Conservation (phyloP, 2,888 invertebrate species). For the Lepidonotus clava region DNA sequence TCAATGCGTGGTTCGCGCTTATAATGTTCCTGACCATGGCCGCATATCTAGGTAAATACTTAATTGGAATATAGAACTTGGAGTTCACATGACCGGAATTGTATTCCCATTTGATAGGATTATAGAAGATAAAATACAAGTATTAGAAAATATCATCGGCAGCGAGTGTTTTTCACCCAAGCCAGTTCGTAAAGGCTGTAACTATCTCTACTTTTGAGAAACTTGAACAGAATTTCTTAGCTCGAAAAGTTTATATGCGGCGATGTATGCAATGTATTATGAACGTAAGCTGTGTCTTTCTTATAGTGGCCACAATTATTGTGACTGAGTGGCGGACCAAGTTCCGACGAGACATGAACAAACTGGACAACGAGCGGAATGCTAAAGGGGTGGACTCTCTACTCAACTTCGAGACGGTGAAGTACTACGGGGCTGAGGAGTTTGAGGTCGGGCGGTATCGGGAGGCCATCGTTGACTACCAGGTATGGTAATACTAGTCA, state of each 20-base stretch:
- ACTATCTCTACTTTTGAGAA: not conserved
- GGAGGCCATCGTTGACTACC: conserved; percentile 91
- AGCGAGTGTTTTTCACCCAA: too few relatives aligned
- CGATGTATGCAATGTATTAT: too few relatives aligned
- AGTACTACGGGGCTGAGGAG: conserved; percentile 96
- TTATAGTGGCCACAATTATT: conserved; percentile 88
- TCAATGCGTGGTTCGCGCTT: conserved; percentile 96
- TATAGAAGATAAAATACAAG: too few relatives aligned
- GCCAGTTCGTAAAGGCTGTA: not conserved
- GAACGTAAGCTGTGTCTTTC: too few relatives aligned
- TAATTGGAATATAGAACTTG: too few relatives aligned
- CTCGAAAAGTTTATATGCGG: too few relatives aligned
- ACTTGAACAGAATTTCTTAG: too few relatives aligned
- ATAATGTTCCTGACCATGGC: conserved; percentile 97
- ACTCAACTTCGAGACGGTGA: conserved; percentile 97
- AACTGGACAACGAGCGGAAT: conserved; percentile 94
- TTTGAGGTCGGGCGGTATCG: conserved; percentile 94
- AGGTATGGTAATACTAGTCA: conserved; percentile 82
- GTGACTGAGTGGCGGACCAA: conserved; percentile 99
- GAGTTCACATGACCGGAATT: too few relatives aligned
- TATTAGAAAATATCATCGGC: too few relatives aligned
- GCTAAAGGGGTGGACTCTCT: conserved; percentile 97
- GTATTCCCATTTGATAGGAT: too few relatives aligned
- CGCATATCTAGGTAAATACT: conserved; percentile 91
- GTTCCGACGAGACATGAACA: conserved; percentile 95